phyloP scores from a whole-genome alignment of 2,797 vertebrate species.

The Sylvia borin region DNA sequence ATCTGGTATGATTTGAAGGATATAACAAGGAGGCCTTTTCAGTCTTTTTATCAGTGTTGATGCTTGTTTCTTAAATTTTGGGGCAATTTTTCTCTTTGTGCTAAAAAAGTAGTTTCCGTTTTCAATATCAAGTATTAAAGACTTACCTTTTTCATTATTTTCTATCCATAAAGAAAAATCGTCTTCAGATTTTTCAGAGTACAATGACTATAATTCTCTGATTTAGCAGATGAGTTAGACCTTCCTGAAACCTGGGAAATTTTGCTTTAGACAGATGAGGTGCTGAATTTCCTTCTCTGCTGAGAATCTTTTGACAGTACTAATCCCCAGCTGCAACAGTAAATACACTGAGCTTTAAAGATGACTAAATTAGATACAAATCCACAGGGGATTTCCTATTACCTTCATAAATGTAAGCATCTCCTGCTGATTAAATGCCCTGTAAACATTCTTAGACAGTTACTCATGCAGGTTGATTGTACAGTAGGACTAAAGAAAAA shows the following conservation, averaged over 20 bases:
- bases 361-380: slow-evolving; percentile 7
- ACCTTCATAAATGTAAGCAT: slow-evolving; percentile 8
- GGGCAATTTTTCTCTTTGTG: background rate
- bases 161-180: background rate
- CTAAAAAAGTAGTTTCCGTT: background rate
- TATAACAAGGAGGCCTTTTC: background rate
- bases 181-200: background rate
- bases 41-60: background rate
- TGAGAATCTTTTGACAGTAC: background rate
- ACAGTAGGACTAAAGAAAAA: background rate
- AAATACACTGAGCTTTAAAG: slow-evolving; percentile 15
- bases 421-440: slow-evolving; percentile 33
- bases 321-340: slow-evolving; percentile 4
- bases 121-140: background rate
- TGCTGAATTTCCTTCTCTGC: background rate
- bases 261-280: background rate
- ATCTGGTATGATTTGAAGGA: background rate
- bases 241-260: background rate
- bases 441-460: slow-evolving; percentile 45
- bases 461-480: slow-evolving; percentile 29
- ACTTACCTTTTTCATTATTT: background rate
- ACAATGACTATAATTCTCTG: background rate
- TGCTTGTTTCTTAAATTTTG: background rate
- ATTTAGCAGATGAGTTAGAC: background rate
- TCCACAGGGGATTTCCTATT: slow-evolving; percentile 29